These are phyloP conservation scores for Drosophila ficusphila DNA, from an alignment of 1,140 invertebrate genomes.

Conservation along the genomic window DNA sequence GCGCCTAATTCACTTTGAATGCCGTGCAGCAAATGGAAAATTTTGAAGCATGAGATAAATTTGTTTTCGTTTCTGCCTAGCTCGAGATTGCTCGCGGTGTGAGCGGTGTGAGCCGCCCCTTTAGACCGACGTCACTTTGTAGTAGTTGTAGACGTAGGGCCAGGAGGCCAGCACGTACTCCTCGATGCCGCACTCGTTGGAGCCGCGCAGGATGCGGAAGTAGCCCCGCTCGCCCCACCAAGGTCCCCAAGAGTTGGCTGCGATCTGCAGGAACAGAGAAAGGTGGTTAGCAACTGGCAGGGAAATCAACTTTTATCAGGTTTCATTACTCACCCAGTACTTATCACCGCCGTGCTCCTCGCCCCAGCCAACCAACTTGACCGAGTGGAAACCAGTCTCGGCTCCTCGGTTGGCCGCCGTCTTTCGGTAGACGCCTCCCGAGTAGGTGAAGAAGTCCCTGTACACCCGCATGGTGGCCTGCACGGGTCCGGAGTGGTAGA, in stretches of 20 bases:
- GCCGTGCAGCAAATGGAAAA: slow-evolving; percentile 67
- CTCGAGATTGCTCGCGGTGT: slow-evolving; percentile 65
- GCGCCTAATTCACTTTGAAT: slow-evolving; percentile 78
- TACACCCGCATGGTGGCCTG: slow-evolving; percentile 96
- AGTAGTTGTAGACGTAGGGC: slow-evolving; percentile 86
- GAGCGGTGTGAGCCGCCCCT: slow-evolving; percentile 29
- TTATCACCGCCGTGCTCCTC: slow-evolving; percentile 89
- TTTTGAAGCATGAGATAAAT: slow-evolving; percentile 81
- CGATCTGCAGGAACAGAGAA: slow-evolving; percentile 87
- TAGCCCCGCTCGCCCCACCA: slow-evolving; percentile 95
- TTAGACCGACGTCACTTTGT: slow-evolving; percentile 43
- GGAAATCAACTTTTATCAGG: not conserved
- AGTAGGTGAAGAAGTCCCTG: slow-evolving; percentile 96
- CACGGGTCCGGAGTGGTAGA: slow-evolving; percentile 95
- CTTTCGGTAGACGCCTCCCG: slow-evolving; percentile 91
- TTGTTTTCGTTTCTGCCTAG: slow-evolving; percentile 49
- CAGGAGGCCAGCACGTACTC: slow-evolving; percentile 91
- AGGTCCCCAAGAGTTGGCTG: slow-evolving; percentile 95
- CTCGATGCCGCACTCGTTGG: slow-evolving; percentile 94
- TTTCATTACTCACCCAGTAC: slow-evolving; percentile 91
- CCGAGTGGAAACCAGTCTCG: slow-evolving; percentile 92
- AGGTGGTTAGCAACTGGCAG: not conserved
- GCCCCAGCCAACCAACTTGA: slow-evolving; percentile 96
- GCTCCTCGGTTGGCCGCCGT: slow-evolving; percentile 86
- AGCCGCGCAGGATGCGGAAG: slow-evolving; percentile 92